Percentiles rank a stretch among this genome's conserved stretches.
phyloP scores from a whole-genome alignment of 2,888 invertebrate species.

The Apodemia mormo region DNA sequence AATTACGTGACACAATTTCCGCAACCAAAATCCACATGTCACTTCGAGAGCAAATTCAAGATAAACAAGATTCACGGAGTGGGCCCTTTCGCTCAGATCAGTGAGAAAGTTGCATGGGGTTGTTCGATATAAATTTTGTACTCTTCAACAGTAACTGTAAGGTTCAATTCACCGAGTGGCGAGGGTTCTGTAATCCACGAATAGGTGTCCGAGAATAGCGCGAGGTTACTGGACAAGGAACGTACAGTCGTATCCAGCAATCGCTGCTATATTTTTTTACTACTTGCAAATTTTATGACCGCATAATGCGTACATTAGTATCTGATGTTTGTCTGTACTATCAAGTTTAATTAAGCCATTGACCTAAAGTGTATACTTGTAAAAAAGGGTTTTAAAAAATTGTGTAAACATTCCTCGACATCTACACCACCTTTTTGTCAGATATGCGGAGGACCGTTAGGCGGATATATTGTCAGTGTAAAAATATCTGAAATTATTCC shows the following conservation, averaged over 20 bases:
- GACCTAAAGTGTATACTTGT: too few species aligned
- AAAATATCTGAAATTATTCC: too few species aligned
- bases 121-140: constrained; percentile 45
- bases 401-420: too few species aligned
- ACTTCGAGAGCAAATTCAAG: constrained; percentile 73
- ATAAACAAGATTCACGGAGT: constrained; percentile 69
- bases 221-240: constrained; percentile 73
- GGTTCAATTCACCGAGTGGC: constrained; percentile 52
- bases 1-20: constrained; percentile 59
- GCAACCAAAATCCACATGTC: constrained; percentile 53
- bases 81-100: constrained; percentile 66
- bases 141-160: constrained; percentile 52
- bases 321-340: too few species aligned
- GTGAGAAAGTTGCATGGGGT: constrained; percentile 51
- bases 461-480: too few species aligned
- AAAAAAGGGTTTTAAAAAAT: too few species aligned
- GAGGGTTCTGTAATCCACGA: constrained; percentile 68
- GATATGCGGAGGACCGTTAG: too few species aligned
- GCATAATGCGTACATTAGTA: too few species aligned
- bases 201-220: constrained; percentile 80
- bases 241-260: constrained; percentile 64
- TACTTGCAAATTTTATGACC: constrained; percentile 16
- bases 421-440: too few species aligned
- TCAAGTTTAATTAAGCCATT: too few species aligned
- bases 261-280: constrained; percentile 54